phyloP scores from a whole-genome alignment of 1,140 invertebrate species.

The Drosophila oshimai region DNA sequence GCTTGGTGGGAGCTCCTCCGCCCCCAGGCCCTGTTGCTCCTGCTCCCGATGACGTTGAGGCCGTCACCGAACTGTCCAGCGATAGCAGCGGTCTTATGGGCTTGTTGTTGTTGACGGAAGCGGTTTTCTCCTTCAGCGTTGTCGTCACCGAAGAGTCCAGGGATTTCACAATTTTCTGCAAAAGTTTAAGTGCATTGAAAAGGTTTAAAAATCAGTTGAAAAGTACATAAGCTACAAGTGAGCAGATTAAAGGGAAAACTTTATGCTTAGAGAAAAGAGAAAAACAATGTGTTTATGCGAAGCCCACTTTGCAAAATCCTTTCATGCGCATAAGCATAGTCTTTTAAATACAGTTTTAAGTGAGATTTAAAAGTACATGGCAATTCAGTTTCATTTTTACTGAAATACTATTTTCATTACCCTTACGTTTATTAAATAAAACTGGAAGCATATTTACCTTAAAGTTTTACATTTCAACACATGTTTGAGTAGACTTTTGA shows the following conservation, averaged over 20 bases:
- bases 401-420: no score
- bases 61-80: slow-evolving; percentile 57
- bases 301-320: slow-evolving; percentile 13
- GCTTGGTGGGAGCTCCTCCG: slow-evolving; percentile 27
- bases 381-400: no score
- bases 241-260: slow-evolving; percentile 1
- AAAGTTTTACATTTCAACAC: no score
- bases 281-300: not conserved
- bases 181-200: slow-evolving; percentile 19
- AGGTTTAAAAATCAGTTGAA: not conserved
- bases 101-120: slow-evolving; percentile 78
- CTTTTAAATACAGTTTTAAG: not conserved
- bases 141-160: slow-evolving; percentile 65
- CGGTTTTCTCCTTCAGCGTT: slow-evolving; percentile 62
- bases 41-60: slow-evolving; percentile 9
- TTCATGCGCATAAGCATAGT: not conserved
- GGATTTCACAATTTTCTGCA: slow-evolving; percentile 80
- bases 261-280: not conserved
- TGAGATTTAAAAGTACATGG: no score
- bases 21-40: slow-evolving; percentile 1
- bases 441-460: no score
- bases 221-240: not conserved
- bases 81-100: slow-evolving; percentile 76
- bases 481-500: no score
- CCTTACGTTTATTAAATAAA: no score